Conservation (phyloP, 2,797 vertebrate genomes). For the Cetoscarus ocellatus region DNA sequence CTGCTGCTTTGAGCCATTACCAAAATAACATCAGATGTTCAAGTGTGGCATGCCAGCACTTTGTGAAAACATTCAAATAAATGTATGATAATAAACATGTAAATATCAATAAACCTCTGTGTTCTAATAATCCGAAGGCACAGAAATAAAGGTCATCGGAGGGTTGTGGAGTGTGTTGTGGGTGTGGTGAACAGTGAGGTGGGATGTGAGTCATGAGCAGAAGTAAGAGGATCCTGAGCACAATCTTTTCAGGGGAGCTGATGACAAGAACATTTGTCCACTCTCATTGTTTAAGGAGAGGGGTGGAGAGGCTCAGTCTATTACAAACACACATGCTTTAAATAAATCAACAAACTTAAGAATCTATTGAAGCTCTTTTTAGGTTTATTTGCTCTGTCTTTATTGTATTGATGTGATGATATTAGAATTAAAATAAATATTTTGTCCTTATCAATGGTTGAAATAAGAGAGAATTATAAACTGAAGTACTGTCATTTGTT, state of each 20-base stretch:
- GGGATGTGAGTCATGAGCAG: slow-evolving; percentile 26
- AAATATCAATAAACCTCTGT: not conserved
- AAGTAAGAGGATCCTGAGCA: slow-evolving; percentile 39
- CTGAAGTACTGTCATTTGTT: too few relatives aligned
- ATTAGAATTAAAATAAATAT: slow-evolving; percentile 1
- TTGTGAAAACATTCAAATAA: not conserved
- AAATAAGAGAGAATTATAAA: too few relatives aligned
- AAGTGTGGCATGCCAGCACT: not conserved
- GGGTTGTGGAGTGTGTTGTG: not conserved
- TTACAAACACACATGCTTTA: slow-evolving; percentile 36
- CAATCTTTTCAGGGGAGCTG: slow-evolving; percentile 38
- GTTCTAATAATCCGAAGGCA: slow-evolving; percentile 33
- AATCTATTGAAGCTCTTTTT: slow-evolving; percentile 23
- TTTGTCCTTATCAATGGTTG: not conserved
- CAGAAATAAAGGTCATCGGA: slow-evolving; percentile 9
- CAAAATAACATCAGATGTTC: slow-evolving; percentile 12
- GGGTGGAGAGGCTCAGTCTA: slow-evolving; percentile 18
- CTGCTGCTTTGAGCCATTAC: slow-evolving; percentile 16
- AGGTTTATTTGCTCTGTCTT: slow-evolving; percentile 36
- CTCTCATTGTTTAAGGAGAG: slow-evolving; percentile 33
- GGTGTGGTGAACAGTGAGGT: slow-evolving; percentile 13
- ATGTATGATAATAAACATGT: slow-evolving; percentile 31
- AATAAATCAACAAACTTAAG: slow-evolving; percentile 4
- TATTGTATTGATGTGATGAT: slow-evolving; percentile 25
- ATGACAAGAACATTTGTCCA: slow-evolving; percentile 36